Base-by-base conservation (phyloP, 2,888 invertebrate species). In the Dolichopus griseipennis region DNA sequence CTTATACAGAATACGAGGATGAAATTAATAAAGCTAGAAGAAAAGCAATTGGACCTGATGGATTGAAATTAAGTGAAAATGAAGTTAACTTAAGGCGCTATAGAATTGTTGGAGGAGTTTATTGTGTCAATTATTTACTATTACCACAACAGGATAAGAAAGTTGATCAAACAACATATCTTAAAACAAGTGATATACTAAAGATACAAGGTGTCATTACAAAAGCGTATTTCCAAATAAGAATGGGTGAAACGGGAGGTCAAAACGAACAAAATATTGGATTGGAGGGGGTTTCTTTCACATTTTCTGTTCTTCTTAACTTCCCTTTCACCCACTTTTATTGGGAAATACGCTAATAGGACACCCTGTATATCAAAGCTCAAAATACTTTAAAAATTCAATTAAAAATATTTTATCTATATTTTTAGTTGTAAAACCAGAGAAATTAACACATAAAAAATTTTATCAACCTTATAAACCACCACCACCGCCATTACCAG, bases 1-100 rank as follows among this genome's bases (percentile, higher is more conserved):
- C 81, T 15, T 82, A 81, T 67, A 76, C 78, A 9, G 81, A 81
- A 61, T 81, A 81, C 69, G 81, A 82, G 69, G 80, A 81, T 68
- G 78, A 79, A 65, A 66, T 79, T 37, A 80, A 78, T 72, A 78
- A 75, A 70, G 74, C 75, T 10, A 75, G 78, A 18, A 77, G 79
- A 0, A 72, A 74, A 27, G 77, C 76, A 3, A 78, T 80, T 20
- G 81, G 79, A 1, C 78, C 78, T 0, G 78, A 76, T 52, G 76
- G 77, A 0, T 75, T 76, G 5, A 75, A 82, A 4, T 79, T 85
- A 0, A 79, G 83, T 20, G 80, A 83, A 27, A 84, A 86, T 0
- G 88, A 90, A 75, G 77, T 93, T 0, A 92, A 93, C 79, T 81
- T 93, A 66, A 83, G 93, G 64, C 90, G 90, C 75, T 90, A 88